These are phyloP conservation scores for Catostomus latipinnis DNA, from an alignment of 2,797 vertebrate genomes.

Conservation along the genomic window DNA sequence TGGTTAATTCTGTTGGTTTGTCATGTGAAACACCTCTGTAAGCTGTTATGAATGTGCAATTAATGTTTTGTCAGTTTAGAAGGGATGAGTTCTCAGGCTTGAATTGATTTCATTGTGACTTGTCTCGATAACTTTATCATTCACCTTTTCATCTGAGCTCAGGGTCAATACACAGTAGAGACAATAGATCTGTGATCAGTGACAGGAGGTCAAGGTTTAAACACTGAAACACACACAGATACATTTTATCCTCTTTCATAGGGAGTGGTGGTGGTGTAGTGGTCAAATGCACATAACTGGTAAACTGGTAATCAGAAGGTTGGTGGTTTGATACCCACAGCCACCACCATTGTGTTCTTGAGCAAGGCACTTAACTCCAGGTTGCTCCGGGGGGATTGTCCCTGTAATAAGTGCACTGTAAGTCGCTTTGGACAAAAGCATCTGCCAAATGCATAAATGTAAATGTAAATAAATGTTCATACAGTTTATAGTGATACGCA, in stretches of 20 bases:
- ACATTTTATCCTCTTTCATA: not conserved
- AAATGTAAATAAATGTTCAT: too few species aligned
- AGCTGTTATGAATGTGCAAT: not conserved
- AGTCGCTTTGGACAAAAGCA: too few species aligned
- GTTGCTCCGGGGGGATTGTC: too few species aligned
- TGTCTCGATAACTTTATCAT: constrained; percentile 15
- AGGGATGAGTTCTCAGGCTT: not conserved
- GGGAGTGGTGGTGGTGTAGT: not conserved
- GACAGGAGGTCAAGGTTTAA: constrained; percentile 11
- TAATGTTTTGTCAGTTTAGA: constrained; percentile 18
- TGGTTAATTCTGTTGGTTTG: constrained; percentile 19
- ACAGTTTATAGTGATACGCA: not conserved
- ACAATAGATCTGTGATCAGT: not conserved
- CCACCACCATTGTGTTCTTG: too few species aligned
- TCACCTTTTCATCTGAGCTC: constrained; percentile 31
- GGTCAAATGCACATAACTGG: too few species aligned
- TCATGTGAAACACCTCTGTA: constrained; percentile 22
- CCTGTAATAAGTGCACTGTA: too few species aligned
- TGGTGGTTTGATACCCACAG: too few species aligned
- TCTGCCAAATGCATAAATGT: too few species aligned
- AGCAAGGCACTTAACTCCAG: too few species aligned
- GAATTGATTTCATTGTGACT: constrained; percentile 31
- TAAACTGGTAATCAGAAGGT: too few species aligned
- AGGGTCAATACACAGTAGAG: constrained; percentile 22
- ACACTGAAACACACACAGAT: not conserved